phyloP scores from a whole-genome alignment of 2,888 invertebrate species.

The Caenorhabditis becei region DNA sequence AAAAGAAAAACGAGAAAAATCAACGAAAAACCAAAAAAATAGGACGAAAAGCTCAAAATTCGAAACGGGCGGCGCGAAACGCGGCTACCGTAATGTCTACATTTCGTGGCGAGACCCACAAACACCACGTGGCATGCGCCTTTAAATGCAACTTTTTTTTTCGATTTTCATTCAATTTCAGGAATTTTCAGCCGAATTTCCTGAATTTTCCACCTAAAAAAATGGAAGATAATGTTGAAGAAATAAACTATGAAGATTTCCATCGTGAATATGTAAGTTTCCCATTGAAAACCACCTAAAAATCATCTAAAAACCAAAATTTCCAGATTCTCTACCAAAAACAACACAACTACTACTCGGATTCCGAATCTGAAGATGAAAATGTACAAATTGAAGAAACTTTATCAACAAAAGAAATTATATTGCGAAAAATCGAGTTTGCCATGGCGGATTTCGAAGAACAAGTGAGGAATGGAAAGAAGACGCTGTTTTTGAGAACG shows the following conservation, averaged over 20 bases:
- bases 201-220: too few relatives aligned
- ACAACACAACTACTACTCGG: not conserved
- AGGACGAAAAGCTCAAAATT: not conserved
- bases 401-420: constrained; percentile 25
- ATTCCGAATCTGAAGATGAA: constrained; percentile 31
- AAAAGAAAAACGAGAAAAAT: not conserved
- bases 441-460: constrained; percentile 34
- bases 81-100: not conserved
- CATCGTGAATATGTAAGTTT: not conserved
- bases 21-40: not conserved
- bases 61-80: not conserved
- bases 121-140: not conserved
- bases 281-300: too few relatives aligned
- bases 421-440: constrained; percentile 51
- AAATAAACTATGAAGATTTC: not conserved
- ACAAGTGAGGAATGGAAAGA: constrained; percentile 26
- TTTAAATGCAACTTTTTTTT: constrained; percentile 20
- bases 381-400: not conserved
- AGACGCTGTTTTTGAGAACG: constrained; percentile 34
- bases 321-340: constrained; percentile 2
- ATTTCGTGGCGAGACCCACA: not conserved
- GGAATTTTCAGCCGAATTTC: not conserved
- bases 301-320: not conserved
- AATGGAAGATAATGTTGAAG: not conserved
- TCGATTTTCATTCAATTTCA: not conserved